Conservation (phyloP, 2,888 invertebrate species). For the Callyntrura guangdongensis region DNA sequence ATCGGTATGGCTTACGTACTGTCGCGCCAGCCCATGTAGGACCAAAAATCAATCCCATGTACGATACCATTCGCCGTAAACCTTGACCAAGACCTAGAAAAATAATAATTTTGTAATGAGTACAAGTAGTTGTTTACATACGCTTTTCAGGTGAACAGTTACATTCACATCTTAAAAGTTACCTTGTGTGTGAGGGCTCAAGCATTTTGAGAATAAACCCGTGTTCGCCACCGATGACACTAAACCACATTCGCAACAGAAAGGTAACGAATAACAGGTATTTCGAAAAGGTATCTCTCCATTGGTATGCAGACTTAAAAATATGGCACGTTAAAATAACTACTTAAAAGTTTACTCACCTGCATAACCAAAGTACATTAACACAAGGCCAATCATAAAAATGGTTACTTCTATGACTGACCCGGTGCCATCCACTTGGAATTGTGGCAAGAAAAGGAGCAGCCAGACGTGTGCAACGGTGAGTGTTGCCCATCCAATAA, state of each 20-base stretch:
- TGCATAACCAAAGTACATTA: conserved; percentile 84
- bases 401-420: conserved; percentile 55
- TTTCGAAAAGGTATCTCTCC: no score
- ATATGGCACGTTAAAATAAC: no score
- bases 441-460: conserved; percentile 83
- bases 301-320: no score
- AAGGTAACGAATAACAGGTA: neutral
- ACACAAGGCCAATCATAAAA: conserved; percentile 84
- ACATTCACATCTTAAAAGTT: neutral
- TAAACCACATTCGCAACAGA: conserved; percentile 9
- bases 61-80: conserved; percentile 82
- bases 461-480: conserved; percentile 85
- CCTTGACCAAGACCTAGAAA: conserved; percentile 81
- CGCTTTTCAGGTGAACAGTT: neutral
- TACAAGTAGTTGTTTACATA: neutral
- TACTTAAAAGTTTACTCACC: conserved; percentile 29
- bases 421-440: conserved; percentile 66
- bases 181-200: conserved; percentile 84
- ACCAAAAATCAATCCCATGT: conserved; percentile 84
- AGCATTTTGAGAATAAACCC: conserved; percentile 83
- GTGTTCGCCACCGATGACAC: conserved; percentile 84
- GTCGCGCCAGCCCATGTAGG: conserved; percentile 84
- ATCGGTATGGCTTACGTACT: conserved; percentile 75
- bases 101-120: neutral
- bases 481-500: conserved; percentile 85